Conservation (phyloP, 2,888 invertebrate species). For the Sisyra nigra region DNA sequence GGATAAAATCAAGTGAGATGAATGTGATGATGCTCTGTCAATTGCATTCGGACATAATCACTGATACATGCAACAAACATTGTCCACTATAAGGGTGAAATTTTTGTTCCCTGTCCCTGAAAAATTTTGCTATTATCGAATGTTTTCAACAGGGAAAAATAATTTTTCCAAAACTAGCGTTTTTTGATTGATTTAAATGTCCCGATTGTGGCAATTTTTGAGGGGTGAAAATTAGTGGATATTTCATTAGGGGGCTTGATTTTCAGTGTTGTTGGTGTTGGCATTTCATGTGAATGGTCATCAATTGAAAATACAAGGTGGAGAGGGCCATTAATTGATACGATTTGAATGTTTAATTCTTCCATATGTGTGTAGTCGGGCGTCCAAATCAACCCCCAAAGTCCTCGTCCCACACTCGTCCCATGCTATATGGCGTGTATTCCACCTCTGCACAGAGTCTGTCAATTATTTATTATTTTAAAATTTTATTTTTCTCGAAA, state of each 20-base stretch:
- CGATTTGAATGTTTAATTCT: constrained; percentile 8
- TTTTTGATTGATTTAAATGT: constrained; percentile 1
- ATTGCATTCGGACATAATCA: constrained; percentile 7
- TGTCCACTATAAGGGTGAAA: too few relatives aligned
- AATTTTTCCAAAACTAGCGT: not conserved
- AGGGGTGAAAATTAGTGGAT: too few relatives aligned
- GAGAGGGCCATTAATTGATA: constrained; percentile 6
- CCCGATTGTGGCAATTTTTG: not conserved
- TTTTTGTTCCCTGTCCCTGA: too few relatives aligned
- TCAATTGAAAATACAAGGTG: constrained; percentile 4
- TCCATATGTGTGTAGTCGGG: not conserved
- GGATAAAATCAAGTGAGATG: constrained; percentile 8
- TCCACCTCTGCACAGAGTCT: not conserved
- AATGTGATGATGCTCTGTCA: constrained; percentile 8
- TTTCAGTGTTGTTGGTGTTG: too few relatives aligned
- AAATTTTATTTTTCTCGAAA: too few relatives aligned
- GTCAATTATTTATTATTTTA: not conserved
- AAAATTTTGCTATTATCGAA: too few relatives aligned
- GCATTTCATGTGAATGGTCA: not conserved
- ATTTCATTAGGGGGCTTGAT: too few relatives aligned
- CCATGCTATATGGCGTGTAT: not conserved
- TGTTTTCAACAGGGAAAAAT: too few relatives aligned
- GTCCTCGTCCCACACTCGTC: not conserved
- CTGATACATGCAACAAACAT: constrained; percentile 1
- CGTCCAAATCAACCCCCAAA: not conserved